phyloP scores from a whole-genome alignment of 2,113 vertebrate species.

The Menidia beryllina region DNA sequence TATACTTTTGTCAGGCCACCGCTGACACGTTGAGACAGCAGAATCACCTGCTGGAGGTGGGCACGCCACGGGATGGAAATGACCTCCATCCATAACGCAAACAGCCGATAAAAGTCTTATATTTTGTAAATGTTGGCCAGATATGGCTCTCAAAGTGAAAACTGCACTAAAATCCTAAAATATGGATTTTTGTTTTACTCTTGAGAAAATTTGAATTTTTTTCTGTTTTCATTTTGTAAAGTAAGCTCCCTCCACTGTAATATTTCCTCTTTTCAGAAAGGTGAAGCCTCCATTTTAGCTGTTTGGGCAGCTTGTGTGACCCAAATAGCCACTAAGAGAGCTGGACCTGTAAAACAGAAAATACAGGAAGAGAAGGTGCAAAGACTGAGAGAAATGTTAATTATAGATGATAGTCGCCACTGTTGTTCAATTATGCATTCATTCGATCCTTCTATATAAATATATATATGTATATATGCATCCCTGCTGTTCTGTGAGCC shows the following conservation, averaged over 20 bases:
- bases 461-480: background rate
- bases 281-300: no score
- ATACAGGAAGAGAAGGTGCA: conserved; percentile 28
- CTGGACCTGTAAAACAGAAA: conserved; percentile 25
- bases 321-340: conserved; percentile 63
- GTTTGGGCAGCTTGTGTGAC: conserved; percentile 32
- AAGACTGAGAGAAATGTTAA: conserved; percentile 47
- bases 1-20: conserved; percentile 88
- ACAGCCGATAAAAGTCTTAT: conserved; percentile 50
- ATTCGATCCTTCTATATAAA: conserved; percentile 8
- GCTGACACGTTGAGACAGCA: conserved; percentile 90
- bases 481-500: conserved; percentile 33
- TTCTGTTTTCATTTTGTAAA: background rate
- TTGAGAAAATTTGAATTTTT: no score
- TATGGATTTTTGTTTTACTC: no score
- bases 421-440: conserved; percentile 48
- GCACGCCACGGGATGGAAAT: conserved; percentile 72
- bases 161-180: background rate
- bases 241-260: background rate
- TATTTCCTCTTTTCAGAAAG: no score
- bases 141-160: background rate
- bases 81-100: conserved; percentile 72
- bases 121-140: conserved; percentile 36
- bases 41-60: conserved; percentile 95
- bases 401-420: conserved; percentile 59